Evolutionary conservation across 2,113 vertebrate species (phyloP).

Genomic region (Columbina picui): DNA sequence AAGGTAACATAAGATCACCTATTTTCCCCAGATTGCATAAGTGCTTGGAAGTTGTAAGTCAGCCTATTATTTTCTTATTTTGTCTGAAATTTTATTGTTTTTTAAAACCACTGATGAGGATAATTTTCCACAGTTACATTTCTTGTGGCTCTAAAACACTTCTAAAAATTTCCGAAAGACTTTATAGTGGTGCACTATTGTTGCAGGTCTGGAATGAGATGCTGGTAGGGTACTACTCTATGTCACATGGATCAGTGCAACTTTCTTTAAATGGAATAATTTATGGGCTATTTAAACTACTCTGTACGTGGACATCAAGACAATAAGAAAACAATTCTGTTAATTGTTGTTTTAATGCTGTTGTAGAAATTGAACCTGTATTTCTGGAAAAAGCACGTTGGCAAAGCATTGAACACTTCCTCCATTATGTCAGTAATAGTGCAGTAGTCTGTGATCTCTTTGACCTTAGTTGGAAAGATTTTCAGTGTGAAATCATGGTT

Average conservation of each 20-base stretch:
- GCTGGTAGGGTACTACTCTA: background rate
- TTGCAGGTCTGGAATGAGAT: background rate
- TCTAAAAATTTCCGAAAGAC: background rate
- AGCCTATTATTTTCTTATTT: background rate
- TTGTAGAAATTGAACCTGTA: background rate
- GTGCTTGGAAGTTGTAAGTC: background rate
- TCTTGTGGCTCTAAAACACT: background rate
- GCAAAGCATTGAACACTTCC: background rate
- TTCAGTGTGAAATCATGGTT: background rate
- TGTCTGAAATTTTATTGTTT: background rate
- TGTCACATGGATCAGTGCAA: background rate
- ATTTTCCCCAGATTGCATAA: background rate
- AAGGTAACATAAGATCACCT: background rate
- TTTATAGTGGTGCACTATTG: background rate
- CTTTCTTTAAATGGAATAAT: background rate
- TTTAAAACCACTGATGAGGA: background rate
- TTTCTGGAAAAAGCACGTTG: background rate
- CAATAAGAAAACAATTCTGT: background rate
- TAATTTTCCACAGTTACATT: background rate
- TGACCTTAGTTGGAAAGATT: background rate
- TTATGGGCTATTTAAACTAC: background rate
- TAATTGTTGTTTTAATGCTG: background rate
- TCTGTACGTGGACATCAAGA: background rate
- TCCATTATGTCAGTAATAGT: background rate
- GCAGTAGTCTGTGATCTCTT: background rate